Conservation (phyloP, 1,140 invertebrate species). For the Scaptomyza pallida region DNA sequence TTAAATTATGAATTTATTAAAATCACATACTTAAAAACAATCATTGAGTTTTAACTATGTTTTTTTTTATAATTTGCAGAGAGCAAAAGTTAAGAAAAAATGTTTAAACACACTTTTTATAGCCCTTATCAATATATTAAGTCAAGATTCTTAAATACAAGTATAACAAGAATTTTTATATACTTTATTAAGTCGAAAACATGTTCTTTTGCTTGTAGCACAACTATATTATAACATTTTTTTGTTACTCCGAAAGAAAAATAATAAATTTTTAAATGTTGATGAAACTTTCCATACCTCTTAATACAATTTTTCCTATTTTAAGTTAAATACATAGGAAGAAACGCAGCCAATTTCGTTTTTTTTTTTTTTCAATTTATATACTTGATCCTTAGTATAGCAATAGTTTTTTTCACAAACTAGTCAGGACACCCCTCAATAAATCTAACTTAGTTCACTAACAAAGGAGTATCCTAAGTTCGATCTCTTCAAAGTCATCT, state of each 20-base stretch:
- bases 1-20: no score
- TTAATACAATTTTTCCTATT: background rate
- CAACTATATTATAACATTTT: constrained; percentile 1
- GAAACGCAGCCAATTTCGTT: no score
- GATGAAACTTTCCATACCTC: background rate
- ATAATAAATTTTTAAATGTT: background rate
- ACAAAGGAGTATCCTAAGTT: background rate
- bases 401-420: no score
- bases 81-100: no score
- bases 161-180: background rate
- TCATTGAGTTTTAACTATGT: no score
- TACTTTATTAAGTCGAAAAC: background rate
- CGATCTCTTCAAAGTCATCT: background rate
- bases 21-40: background rate
- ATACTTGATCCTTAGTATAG: no score
- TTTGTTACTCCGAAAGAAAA: background rate
- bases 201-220: background rate
- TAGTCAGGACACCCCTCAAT: no score
- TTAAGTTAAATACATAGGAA: background rate
- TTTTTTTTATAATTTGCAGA: no score
- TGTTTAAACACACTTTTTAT: no score
- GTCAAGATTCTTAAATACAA: background rate
- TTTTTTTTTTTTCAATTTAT: no score
- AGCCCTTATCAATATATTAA: background rate
- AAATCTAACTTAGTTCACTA: no score